Percentiles rank a stretch among this genome's conserved stretches.
Conservation (phyloP, 2,888 invertebrate genomes). For the Conchocele bisecta region DNA sequence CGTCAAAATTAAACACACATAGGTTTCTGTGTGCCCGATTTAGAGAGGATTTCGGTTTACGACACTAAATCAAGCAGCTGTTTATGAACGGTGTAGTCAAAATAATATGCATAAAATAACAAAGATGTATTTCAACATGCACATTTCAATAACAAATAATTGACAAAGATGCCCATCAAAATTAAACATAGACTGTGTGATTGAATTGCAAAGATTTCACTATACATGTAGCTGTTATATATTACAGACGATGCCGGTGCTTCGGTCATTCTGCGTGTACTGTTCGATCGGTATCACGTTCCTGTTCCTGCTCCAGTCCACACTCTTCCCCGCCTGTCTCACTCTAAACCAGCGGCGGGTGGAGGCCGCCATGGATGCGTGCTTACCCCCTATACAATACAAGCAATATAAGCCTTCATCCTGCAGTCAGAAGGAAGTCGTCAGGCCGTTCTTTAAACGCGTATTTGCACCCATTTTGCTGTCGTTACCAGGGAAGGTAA, state of each 20-base stretch:
- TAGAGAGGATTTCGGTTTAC: too few species aligned
- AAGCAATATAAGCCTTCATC: conserved; percentile 84
- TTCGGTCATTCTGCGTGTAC: conserved; percentile 92
- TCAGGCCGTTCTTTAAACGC: conserved; percentile 85
- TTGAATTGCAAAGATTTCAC: too few species aligned
- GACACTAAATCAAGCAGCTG: too few species aligned
- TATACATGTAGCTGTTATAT: too few species aligned
- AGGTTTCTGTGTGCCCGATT: too few species aligned
- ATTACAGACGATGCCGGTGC: conserved; percentile 86
- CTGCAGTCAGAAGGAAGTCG: conserved; percentile 85
- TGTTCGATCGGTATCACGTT: conserved; percentile 90
- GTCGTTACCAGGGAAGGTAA: conserved; percentile 87
- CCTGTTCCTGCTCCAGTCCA: conserved; percentile 87
- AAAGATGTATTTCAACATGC: too few species aligned
- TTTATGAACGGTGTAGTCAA: too few species aligned
- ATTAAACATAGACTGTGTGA: too few species aligned
- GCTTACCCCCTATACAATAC: conserved; percentile 86
- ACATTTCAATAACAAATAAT: too few species aligned
- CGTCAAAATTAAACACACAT: too few species aligned
- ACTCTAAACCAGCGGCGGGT: conserved; percentile 86
- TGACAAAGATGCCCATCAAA: too few species aligned
- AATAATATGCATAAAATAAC: too few species aligned
- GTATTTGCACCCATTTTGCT: conserved; percentile 88
- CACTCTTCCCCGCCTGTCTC: conserved; percentile 91
- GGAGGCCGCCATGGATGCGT: conserved; percentile 53